phyloP scores from a whole-genome alignment of 2,888 invertebrate genomes.

The Hypsopygia costalis region DNA sequence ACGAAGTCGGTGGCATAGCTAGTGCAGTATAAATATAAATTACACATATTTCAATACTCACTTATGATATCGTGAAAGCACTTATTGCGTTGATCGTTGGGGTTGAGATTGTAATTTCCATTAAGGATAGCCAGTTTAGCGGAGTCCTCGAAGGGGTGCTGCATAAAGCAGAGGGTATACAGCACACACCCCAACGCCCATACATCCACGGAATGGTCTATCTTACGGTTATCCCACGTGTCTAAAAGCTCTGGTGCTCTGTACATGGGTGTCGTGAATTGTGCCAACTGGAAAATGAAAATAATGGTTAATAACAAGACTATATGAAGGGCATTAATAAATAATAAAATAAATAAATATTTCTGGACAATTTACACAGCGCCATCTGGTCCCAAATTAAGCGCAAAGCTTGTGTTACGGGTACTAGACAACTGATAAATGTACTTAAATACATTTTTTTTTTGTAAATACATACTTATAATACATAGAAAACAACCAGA shows the following conservation, averaged over 20 bases:
- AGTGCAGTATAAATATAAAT: too few relatives aligned
- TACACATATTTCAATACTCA: too few relatives aligned
- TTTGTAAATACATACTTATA: too few relatives aligned
- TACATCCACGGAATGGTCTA: constrained; percentile 94
- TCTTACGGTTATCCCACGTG: constrained; percentile 97
- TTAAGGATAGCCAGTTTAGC: constrained; percentile 97
- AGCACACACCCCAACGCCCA: constrained; percentile 99
- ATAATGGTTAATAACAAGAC: neutral
- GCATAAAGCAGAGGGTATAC: constrained; percentile 94
- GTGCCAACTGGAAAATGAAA: constrained; percentile 80
- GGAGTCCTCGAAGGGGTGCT: constrained; percentile 98
- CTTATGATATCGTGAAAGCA: constrained; percentile 95
- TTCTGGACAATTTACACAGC: too few relatives aligned
- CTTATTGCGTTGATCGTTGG: constrained; percentile 88
- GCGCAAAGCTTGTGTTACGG: too few relatives aligned
- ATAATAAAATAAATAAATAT: too few relatives aligned
- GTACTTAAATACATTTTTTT: too few relatives aligned
- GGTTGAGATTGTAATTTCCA: constrained; percentile 94
- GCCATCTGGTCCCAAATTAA: too few relatives aligned
- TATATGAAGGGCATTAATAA: too few relatives aligned
- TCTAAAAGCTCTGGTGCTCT: constrained; percentile 99
- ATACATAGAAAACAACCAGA: too few relatives aligned
- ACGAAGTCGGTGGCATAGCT: too few relatives aligned
- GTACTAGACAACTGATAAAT: too few relatives aligned
- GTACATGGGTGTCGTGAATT: constrained; percentile 96